Base-by-base conservation (phyloP, 2,113 vertebrate species). In the Sprattus sprattus region DNA sequence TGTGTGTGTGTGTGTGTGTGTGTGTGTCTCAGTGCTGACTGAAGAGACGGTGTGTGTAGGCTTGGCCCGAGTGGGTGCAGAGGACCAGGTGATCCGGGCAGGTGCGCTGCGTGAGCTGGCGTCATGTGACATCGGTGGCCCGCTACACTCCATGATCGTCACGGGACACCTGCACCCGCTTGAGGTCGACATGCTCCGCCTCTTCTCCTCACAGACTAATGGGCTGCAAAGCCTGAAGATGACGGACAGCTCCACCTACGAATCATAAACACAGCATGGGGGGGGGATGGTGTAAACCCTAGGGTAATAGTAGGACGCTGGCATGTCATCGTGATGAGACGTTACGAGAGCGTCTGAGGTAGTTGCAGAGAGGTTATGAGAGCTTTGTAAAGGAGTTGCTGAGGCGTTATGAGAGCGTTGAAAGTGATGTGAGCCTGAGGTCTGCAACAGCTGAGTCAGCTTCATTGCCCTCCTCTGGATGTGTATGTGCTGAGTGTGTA, bases 151-250 rank as follows among this genome's bases (percentile, higher is more conserved):
- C 2, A 88, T 99, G 92, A 91, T 99, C 3, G 89, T 99, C 81
- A 97, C 97, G 0, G 97, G 96, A 45, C 93, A 83, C 45, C 92
- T 98, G 92, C 98, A 99, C 91, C 98, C 98, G 0, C 91, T 99
- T 91, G 98, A 99, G 93, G 85, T 96, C 85, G 98, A 99, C 90
- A 97, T 99, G 97, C 94, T 99, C 25, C 93, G 92, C 81, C 92
- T 97, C 8, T 97, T 96, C 87, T 93, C 96, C n/a, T 93, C 96
- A n/a, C 89, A 94, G 57, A 89, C 93, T 1, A 90, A 92, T 0
- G 91, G 88, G 2, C 93, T 95, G 75, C 85, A 92, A 45, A 71
- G 91, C 54, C 92, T 93, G 45, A 89, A 81, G 28, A 67, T 60
- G 87, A 86, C 93, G 0, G 94, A 93, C 92, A 93, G 93, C 87